phyloP scores from a whole-genome alignment of 2,113 vertebrate genomes.

The Orthonyx spaldingii region DNA sequence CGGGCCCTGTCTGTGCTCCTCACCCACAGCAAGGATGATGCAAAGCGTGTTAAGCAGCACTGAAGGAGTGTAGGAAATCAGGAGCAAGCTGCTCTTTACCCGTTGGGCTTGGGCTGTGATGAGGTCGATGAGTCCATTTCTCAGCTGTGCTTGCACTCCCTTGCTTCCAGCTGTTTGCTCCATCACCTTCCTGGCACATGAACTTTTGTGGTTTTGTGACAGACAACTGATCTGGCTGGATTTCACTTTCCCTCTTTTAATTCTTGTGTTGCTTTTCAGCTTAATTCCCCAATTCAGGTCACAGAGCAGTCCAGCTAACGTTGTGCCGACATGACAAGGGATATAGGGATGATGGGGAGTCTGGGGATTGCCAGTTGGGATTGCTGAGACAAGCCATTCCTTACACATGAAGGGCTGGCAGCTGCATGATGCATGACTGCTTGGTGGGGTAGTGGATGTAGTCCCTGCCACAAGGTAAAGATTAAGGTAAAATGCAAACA shows the following conservation, averaged over 20 bases:
- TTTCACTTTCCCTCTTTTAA: not conserved
- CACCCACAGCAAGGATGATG: not conserved
- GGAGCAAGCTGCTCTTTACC: fast-evolving
- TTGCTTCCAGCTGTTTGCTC: not conserved
- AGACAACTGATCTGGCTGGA: not conserved
- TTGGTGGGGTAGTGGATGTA: not conserved
- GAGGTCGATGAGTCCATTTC: not conserved
- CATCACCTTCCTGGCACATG: not conserved
- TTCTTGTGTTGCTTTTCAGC: not conserved
- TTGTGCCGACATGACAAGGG: fast-evolving
- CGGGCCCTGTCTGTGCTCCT: not conserved
- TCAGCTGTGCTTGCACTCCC: not conserved
- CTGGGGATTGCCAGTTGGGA: not conserved
- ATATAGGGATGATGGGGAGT: not conserved
- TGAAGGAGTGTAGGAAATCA: not conserved
- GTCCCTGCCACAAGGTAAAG: not conserved
- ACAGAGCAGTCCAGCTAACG: not conserved
- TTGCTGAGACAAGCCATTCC: not conserved
- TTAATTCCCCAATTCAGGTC: not conserved
- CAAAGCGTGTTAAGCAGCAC: fast-evolving
- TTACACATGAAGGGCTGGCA: not conserved
- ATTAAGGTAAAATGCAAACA: not conserved
- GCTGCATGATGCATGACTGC: not conserved
- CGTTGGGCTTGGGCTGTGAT: not conserved
- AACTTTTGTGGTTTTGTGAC: not conserved